These are phyloP conservation scores for Casuarius casuarius DNA, from an alignment of 2,113 vertebrate species.

Conservation along the genomic window DNA sequence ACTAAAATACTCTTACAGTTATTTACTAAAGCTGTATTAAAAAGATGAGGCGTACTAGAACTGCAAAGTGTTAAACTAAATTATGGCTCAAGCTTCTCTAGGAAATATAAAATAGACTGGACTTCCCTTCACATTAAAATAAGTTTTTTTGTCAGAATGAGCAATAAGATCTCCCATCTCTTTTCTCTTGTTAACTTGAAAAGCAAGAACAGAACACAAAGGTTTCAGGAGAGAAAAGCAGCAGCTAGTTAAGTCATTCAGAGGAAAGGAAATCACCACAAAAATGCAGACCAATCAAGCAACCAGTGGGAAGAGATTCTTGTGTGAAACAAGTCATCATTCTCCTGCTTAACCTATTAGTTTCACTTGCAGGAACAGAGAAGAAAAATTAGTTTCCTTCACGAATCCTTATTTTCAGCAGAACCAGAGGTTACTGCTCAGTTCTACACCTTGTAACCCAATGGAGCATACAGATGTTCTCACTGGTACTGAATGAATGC, in stretches of 20 bases:
- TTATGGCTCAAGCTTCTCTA: background rate
- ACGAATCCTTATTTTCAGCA: background rate
- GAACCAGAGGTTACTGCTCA: background rate
- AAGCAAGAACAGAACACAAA: background rate
- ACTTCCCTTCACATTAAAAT: background rate
- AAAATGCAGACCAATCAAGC: background rate
- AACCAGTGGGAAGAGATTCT: background rate
- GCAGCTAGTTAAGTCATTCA: background rate
- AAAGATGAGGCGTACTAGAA: background rate
- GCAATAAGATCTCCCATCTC: background rate
- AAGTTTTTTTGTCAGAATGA: background rate
- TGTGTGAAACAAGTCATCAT: background rate
- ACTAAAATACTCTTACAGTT: background rate
- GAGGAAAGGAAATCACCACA: background rate
- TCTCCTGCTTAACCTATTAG: background rate
- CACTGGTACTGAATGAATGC: background rate
- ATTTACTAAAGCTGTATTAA: background rate
- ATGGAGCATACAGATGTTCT: rapidly evolving
- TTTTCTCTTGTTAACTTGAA: background rate
- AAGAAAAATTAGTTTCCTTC: background rate
- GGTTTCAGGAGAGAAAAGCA: background rate
- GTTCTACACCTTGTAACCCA: background rate
- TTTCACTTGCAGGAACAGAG: no score
- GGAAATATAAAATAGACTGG: background rate
- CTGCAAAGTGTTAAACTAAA: background rate